Evolutionary conservation across 2,888 invertebrate genomes (phyloP).

Genomic region (Microchrysa polita): DNA sequence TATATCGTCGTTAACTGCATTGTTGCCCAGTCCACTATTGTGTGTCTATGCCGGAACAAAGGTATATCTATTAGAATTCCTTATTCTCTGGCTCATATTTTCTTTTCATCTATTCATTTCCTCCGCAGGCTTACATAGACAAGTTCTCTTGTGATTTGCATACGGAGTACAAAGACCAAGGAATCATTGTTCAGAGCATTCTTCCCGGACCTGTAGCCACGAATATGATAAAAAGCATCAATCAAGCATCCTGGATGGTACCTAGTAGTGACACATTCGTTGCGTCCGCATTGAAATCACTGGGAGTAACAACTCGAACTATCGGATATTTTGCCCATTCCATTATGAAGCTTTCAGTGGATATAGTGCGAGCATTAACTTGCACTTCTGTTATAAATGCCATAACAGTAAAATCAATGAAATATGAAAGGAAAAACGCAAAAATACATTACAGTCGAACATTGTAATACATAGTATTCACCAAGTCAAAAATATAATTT

Average conservation of each 20-base stretch:
- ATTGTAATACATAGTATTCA: no score
- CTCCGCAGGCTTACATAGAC: slow-evolving; percentile 76
- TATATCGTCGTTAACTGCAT: slow-evolving; percentile 83
- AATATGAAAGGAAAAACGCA: slow-evolving; percentile 59
- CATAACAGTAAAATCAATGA: slow-evolving; percentile 57
- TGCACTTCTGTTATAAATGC: slow-evolving; percentile 58
- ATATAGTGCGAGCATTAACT: slow-evolving; percentile 53
- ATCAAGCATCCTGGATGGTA: slow-evolving; percentile 77
- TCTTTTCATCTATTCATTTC: slow-evolving; percentile 35
- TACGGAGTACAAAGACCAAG: slow-evolving; percentile 76
- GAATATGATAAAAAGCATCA: slow-evolving; percentile 87
- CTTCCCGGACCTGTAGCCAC: slow-evolving; percentile 91
- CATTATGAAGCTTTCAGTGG: slow-evolving; percentile 56
- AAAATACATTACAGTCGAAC: slow-evolving; percentile 52
- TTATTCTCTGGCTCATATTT: no score
- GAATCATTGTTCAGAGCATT: slow-evolving; percentile 82
- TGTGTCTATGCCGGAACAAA: slow-evolving; percentile 90
- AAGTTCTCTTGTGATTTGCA: slow-evolving; percentile 82
- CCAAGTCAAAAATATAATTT: no score
- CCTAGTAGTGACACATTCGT: slow-evolving; percentile 80
- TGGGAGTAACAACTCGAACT: slow-evolving; percentile 75
- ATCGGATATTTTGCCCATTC: slow-evolving; percentile 75
- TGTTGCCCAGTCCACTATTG: slow-evolving; percentile 83
- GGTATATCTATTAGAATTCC: no score
- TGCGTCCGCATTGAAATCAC: slow-evolving; percentile 73